These are phyloP conservation scores for Cantharis lateralis DNA, from an alignment of 2,888 invertebrate genomes.

Conservation along the genomic window DNA sequence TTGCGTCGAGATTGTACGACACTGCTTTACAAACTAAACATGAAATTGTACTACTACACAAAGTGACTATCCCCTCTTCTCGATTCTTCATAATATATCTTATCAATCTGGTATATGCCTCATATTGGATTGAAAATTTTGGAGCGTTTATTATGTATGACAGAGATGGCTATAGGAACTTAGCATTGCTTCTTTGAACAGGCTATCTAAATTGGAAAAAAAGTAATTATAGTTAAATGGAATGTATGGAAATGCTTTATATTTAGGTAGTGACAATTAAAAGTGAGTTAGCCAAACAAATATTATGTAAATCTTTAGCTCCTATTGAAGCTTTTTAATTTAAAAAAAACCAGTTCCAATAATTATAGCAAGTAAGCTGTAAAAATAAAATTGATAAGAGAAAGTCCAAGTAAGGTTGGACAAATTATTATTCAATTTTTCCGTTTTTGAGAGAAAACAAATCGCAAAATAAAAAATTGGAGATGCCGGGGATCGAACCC, in stretches of 20 bases:
- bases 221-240: neutral
- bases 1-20: neutral
- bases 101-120: neutral
- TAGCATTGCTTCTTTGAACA: neutral
- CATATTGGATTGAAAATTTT: neutral
- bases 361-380: too few relatives aligned
- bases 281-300: neutral
- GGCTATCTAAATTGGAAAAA: neutral
- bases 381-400: too few relatives aligned
- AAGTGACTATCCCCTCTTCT: neutral
- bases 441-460: too few relatives aligned
- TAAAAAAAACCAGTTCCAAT: too few relatives aligned
- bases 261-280: neutral
- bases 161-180: neutral
- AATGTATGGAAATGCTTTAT: neutral
- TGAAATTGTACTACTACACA: neutral
- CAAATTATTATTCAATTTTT: too few relatives aligned
- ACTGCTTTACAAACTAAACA: neutral
- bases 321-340: too few relatives aligned
- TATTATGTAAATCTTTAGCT: too few relatives aligned
- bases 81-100: neutral
- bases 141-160: neutral
- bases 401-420: too few relatives aligned
- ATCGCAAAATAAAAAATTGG: conserved; percentile 58
- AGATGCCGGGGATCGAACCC: conserved; percentile 98